Base-by-base conservation (phyloP, 2,888 invertebrate species). In the Phorcus lineatus region DNA sequence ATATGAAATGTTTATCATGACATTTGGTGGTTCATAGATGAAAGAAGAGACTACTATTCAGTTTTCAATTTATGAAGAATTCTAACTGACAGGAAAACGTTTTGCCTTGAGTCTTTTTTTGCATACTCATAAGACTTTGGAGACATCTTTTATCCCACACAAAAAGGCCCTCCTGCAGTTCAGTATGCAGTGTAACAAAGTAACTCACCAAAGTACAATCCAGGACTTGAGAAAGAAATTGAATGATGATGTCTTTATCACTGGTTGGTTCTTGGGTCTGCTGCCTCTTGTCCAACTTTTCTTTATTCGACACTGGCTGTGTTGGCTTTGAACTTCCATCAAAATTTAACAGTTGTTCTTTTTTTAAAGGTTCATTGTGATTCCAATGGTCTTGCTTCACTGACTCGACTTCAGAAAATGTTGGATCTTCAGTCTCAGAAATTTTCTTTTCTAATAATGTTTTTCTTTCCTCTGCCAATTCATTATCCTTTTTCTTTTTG, bases 151-250 rank as follows among this genome's bases (percentile, higher is more conserved):
- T 2, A 7, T 36, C 36, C 36, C 7, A 4, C 2, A 36, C 36
- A 36, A 36, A 36, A 36, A 36, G 7, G n/a, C 7, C 36, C 36
- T 36, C 36, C 4, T 36, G 36, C 2, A 36, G 7, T 36, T 11
- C 1, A 11, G 47, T 1, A 13, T 11, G 47, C 47, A 47, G 1
- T 47, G 47, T 47, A 1, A 11, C 11, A 47, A 47, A 11, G 13
- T 19, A n/a, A 66, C 80, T 81, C 52, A 81, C 80, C 28, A 81
- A 31, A n/a, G 62, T 55, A 52, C 80, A 82, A 19, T 52, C 52
- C 11, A 82, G 57, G 16, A 75, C 80, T 53, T 80, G 57, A 24
- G 78, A 78, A 52, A 82, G 57, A 79, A 80, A 78, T 22, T 53
- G 62, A 16, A 75, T 47, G 16, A 78, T 17, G 22, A 76, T 78